A percentile compares a stretch with the other conserved stretches of the same genome.
phyloP scores from a whole-genome alignment of 2,888 invertebrate genomes.

The Mesorhabditis spiculigera region DNA sequence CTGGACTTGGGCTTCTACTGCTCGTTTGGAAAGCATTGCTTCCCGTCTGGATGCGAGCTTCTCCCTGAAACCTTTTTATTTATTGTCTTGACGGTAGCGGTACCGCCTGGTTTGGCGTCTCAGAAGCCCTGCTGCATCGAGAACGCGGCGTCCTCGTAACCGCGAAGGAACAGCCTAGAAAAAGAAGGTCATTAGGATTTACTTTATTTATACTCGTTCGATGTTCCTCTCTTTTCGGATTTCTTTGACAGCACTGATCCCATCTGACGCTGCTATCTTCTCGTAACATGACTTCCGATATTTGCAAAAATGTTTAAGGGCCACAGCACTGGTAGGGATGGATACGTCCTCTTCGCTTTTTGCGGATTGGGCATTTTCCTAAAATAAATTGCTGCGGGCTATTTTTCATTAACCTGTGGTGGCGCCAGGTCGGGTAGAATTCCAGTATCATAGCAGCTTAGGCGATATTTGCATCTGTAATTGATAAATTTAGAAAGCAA shows the following conservation, averaged over 20 bases:
- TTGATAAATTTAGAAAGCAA: no score
- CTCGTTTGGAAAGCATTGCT: not conserved
- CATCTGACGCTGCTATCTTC: conserved; percentile 11
- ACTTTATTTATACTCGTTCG: not conserved
- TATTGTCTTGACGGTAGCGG: not conserved
- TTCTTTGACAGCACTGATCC: conserved; percentile 8
- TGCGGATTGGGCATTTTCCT: conserved; percentile 17
- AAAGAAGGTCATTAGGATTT: conserved; percentile 11
- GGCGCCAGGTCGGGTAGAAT: conserved; percentile 32
- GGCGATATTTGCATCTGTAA: conserved; percentile 45
- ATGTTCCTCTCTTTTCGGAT: not conserved
- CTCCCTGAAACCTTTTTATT: conserved; percentile 5
- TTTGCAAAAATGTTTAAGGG: conserved; percentile 42
- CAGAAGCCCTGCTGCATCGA: not conserved
- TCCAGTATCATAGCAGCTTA: conserved; percentile 49
- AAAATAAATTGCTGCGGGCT: not conserved
- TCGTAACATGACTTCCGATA: conserved; percentile 48
- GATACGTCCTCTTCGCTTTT: conserved; percentile 24
- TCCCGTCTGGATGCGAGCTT: not conserved
- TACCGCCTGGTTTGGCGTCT: not conserved
- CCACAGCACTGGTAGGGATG: conserved; percentile 27
- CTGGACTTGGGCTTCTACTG: not conserved
- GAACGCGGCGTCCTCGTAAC: not conserved
- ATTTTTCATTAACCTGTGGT: not conserved
- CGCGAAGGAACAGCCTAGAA: not conserved